Evolutionary conservation across 53 echinoderm and acorn worm species (phyloP).

Genomic region (Temnopleurus reevesii): DNA sequence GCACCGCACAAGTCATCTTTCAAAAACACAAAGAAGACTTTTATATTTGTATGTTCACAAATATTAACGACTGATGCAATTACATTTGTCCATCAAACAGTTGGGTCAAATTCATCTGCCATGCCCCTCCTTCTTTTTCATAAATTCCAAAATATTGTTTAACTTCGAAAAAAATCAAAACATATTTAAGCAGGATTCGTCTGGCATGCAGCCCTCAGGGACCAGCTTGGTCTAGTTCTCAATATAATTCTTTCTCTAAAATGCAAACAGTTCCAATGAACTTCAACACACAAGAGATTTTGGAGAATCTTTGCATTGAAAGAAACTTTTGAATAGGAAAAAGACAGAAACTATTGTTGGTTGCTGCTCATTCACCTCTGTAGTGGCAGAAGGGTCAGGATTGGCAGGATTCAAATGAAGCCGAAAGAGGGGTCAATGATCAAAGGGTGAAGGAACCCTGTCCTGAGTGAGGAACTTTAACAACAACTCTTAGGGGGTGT

Average conservation of each 20-base stretch:
- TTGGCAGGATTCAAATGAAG: neutral
- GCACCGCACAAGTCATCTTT: neutral
- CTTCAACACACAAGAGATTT: conserved; percentile 15
- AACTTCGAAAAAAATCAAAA: neutral
- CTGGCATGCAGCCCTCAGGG: neutral
- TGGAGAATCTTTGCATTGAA: conserved; percentile 26
- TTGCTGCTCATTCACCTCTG: conserved; percentile 31
- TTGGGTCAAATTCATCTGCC: conserved; percentile 14
- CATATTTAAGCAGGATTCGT: conserved; percentile 16
- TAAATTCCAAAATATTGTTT: neutral
- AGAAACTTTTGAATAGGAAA: neutral
- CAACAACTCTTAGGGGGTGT: too few species aligned
- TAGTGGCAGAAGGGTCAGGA: neutral
- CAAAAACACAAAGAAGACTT: neutral
- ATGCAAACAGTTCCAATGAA: conserved; percentile 25
- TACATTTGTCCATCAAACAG: neutral
- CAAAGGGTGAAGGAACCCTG: conserved; percentile 35
- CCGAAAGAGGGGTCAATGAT: conserved; percentile 15
- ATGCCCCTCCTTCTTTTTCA: conserved; percentile 19
- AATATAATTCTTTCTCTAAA: neutral
- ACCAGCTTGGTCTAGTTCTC: conserved; percentile 28
- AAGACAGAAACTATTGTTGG: conserved; percentile 7
- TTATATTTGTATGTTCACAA: neutral
- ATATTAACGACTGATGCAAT: neutral
- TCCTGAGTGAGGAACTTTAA: conserved; percentile 15